These are phyloP conservation scores for Sebastes melanostomus DNA, from an alignment of 2,797 vertebrate species.

Conservation along the genomic window DNA sequence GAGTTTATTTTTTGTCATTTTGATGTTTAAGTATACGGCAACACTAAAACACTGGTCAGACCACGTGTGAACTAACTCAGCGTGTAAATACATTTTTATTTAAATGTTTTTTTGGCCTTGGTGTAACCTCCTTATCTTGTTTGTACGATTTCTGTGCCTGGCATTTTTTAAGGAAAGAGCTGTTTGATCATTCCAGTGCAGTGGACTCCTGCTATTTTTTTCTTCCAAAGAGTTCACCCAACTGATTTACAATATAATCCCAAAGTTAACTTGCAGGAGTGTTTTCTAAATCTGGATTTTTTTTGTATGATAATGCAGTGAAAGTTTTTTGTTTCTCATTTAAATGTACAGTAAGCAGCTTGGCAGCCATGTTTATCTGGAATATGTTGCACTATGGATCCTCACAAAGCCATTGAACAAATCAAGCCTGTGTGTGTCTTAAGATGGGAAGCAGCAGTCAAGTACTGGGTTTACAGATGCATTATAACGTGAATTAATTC, in stretches of 20 bases:
- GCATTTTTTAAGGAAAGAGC: constrained; percentile 33
- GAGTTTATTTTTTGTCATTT: constrained; percentile 37
- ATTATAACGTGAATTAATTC: not conserved
- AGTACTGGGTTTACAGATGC: constrained; percentile 53
- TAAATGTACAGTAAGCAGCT: constrained; percentile 49
- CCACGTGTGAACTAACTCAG: constrained; percentile 59
- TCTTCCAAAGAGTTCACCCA: constrained; percentile 57
- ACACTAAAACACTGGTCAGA: constrained; percentile 83
- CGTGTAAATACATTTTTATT: constrained; percentile 72
- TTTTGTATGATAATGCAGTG: constrained; percentile 46
- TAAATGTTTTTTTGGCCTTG: constrained; percentile 66
- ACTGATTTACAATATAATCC: constrained; percentile 38
- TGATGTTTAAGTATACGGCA: constrained; percentile 52
- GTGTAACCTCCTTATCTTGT: constrained; percentile 57
- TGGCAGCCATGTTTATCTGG: constrained; percentile 50
- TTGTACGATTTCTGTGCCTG: constrained; percentile 66
- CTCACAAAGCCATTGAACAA: constrained; percentile 78
- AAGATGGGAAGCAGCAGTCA: constrained; percentile 36
- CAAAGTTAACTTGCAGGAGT: constrained; percentile 33
- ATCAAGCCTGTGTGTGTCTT: constrained; percentile 56
- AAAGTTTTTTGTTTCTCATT: not conserved
- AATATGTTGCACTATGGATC: constrained; percentile 73
- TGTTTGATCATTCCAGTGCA: constrained; percentile 68
- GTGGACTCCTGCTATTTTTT: constrained; percentile 46
- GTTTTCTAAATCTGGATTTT: constrained; percentile 42